phyloP scores from a whole-genome alignment of 2,113 vertebrate genomes.

The Ceyx margarethae region DNA sequence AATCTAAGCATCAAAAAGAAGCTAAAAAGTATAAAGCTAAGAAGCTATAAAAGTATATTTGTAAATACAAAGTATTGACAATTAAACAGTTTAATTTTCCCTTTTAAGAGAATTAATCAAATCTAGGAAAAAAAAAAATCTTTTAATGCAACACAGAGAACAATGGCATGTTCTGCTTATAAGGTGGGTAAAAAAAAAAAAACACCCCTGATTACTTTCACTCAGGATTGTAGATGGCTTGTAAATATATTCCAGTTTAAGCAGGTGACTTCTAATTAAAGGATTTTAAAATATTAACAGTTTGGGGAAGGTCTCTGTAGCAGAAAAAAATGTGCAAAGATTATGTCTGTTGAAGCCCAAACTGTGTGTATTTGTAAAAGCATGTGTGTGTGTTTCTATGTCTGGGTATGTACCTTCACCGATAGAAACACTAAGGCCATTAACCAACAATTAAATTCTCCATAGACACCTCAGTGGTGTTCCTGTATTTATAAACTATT shows the following conservation, averaged over 20 bases:
- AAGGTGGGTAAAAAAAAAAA: background rate
- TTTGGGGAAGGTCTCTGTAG: background rate
- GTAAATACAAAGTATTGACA: background rate
- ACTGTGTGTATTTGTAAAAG: rapidly evolving
- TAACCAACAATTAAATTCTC: background rate
- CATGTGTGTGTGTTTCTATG: background rate
- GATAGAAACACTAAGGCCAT: background rate
- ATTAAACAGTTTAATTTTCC: conserved; percentile 14
- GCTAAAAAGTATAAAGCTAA: too few species aligned
- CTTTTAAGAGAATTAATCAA: conserved; percentile 18
- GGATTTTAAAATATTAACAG: background rate
- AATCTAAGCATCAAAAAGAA: background rate
- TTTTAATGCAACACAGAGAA: background rate
- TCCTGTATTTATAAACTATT: conserved; percentile 21
- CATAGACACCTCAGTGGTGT: background rate
- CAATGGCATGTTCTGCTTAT: background rate
- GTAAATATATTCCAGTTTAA: background rate
- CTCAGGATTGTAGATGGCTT: background rate
- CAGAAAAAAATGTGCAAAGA: background rate
- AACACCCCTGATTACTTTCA: background rate
- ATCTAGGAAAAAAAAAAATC: background rate
- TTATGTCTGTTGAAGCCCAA: background rate
- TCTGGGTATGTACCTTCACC: background rate
- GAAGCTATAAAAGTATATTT: too few species aligned
- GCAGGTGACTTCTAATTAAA: background rate